Evolutionary conservation across 2,113 vertebrate species (phyloP).

Genomic region (Pygoscelis adeliae): DNA sequence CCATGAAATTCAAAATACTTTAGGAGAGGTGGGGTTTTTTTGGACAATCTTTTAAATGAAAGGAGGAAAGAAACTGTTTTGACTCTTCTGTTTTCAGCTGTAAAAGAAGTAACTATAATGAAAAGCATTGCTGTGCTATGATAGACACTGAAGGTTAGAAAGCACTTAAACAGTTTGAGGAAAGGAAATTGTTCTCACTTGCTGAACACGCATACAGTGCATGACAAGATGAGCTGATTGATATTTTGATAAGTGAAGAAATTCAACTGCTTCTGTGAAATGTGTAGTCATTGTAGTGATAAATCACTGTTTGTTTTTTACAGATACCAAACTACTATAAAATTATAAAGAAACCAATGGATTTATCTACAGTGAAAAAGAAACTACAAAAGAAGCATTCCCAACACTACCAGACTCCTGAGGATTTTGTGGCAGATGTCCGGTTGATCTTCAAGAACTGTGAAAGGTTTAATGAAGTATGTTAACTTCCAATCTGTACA

Average conservation of each 20-base stretch:
- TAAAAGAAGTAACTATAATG: neutral
- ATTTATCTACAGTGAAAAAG: constrained; percentile 93
- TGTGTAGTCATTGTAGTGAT: neutral
- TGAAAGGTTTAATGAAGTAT: constrained; percentile 99
- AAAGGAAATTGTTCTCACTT: neutral
- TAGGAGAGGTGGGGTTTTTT: neutral
- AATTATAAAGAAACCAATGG: constrained; percentile 98
- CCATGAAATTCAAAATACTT: neutral
- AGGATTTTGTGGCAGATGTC: constrained; percentile 94
- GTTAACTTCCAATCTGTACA: constrained; percentile 77
- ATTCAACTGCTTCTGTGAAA: neutral
- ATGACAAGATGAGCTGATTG: neutral
- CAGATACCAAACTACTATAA: constrained; percentile 99
- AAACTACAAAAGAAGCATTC: constrained; percentile 91
- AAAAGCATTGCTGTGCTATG: neutral
- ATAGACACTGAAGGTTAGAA: neutral
- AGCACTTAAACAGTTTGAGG: neutral
- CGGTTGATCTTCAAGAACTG: constrained; percentile 98
- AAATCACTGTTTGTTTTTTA: neutral
- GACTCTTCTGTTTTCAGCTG: neutral
- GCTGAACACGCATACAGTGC: neutral
- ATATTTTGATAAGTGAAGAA: neutral
- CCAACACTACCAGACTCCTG: constrained; percentile 89
- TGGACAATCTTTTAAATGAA: neutral
- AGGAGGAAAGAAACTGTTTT: neutral